Evolutionary conservation across 2,888 invertebrate species (phyloP).

Genomic region (Tipula lateralis): DNA sequence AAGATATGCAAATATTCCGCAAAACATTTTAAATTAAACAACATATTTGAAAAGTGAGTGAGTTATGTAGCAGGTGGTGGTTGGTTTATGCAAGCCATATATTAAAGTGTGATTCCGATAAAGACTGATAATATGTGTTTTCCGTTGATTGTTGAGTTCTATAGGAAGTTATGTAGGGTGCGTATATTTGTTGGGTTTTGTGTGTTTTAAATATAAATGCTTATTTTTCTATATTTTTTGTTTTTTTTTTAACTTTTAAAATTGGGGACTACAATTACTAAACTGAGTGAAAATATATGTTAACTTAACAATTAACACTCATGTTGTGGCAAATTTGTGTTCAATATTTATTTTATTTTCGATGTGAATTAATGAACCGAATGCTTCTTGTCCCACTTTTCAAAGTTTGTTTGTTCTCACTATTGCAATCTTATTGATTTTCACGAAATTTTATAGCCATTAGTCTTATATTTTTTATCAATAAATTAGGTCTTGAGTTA

Average conservation of each 20-base stretch:
- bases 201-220: not conserved
- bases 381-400: too few relatives aligned
- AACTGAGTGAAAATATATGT: too few relatives aligned
- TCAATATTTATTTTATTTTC: too few relatives aligned
- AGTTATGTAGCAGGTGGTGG: not conserved
- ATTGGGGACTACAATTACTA: too few relatives aligned
- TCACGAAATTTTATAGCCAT: too few relatives aligned
- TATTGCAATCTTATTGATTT: too few relatives aligned
- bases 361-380: too few relatives aligned
- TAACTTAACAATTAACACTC: too few relatives aligned
- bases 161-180: not conserved
- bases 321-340: too few relatives aligned
- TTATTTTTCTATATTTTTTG: not conserved
- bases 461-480: too few relatives aligned
- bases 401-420: too few relatives aligned
- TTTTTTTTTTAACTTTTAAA: not conserved
- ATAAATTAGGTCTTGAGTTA: too few relatives aligned
- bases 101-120: not conserved
- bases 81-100: not conserved
- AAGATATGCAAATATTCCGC: not conserved
- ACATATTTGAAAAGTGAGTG: not conserved
- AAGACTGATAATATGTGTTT: not conserved
- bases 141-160: not conserved
- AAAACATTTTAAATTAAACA: not conserved
- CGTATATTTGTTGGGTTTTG: not conserved